Evolutionary conservation across 2,888 invertebrate genomes (phyloP), one percentile per base, ranked within the genome.

Genomic region (Quadriops clusia): DNA sequence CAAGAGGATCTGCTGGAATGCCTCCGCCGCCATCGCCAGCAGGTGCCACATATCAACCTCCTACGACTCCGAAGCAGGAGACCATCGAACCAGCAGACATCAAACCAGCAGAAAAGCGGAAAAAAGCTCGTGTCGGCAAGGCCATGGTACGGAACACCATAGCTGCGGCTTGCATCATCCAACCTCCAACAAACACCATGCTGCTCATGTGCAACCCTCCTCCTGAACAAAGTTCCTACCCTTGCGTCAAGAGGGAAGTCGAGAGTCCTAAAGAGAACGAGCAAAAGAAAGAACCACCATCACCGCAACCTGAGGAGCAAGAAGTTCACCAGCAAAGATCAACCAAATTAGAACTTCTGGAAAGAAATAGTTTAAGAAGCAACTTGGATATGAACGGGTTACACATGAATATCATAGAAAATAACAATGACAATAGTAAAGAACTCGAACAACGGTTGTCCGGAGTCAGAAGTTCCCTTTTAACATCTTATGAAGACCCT

Each of bases 91-190:
- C 32, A 18, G 41, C 34, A 31, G 47, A 44, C 24, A 18, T 35
- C 26, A 50, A 50, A 33, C 36, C 44, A 7, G 34, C 38, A 6
- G 56, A 61, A 34, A 58, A 59, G 34, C 60, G 61, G 22, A 54
- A 69, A 18, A 68, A 67, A 47, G 70, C 71, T 15, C 61, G 72
- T 30, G 60, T 72, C 28, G 71, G 72, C 26, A 79, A 79, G 51
- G 74, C 68, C 15, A 78, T 77, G 74, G 78, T 76, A 5, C 61
- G 78, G 11, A 71, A 74, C 43, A 68, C 69, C 13, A 64, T 72
- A 28, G 68, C 62, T 4, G 64, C 65, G n/a, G n/a, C n/a, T n/a
- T 65, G 65, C 31, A 49, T 28, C 12, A 42, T 38, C 22, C 13
- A 33, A 5, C 46, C 47, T 33, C 44, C 52, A 25, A 66, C 67